A percentile compares a stretch with the other conserved stretches of the same genome.
phyloP scores from a whole-genome alignment of 2,888 invertebrate genomes.

The Rhodophaea formosa region DNA sequence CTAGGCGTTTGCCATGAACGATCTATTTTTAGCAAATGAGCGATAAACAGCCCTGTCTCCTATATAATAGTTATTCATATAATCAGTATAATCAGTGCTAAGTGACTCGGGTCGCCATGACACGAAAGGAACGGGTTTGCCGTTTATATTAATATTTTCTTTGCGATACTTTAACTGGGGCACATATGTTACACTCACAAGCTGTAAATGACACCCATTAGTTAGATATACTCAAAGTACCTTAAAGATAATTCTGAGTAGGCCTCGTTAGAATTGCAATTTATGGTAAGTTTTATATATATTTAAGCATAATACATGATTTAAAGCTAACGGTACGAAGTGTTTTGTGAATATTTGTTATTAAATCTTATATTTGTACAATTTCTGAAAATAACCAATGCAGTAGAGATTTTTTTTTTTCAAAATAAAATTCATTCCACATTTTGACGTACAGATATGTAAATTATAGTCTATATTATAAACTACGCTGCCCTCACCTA shows the following conservation, averaged over 20 bases:
- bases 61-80: neutral
- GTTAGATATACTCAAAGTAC: constrained; percentile 6
- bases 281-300: neutral
- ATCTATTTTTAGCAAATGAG: neutral
- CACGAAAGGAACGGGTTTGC: constrained; percentile 64
- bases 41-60: neutral
- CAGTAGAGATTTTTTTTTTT: too few species aligned
- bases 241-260: neutral
- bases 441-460: too few species aligned
- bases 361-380: too few species aligned
- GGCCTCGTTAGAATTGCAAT: neutral
- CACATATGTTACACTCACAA: constrained; percentile 45
- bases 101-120: constrained; percentile 61
- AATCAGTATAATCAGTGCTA: neutral
- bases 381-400: too few species aligned
- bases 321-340: too few species aligned
- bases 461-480: too few species aligned
- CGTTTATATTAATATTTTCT: constrained; percentile 35
- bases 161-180: constrained; percentile 45
- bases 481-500: too few species aligned
- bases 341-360: too few species aligned
- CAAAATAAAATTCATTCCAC: too few species aligned
- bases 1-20: neutral
- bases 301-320: neutral
- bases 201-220: constrained; percentile 16